Evolutionary conservation across 2,113 vertebrate genomes (phyloP).

Genomic region (Hiodon tergisus): DNA sequence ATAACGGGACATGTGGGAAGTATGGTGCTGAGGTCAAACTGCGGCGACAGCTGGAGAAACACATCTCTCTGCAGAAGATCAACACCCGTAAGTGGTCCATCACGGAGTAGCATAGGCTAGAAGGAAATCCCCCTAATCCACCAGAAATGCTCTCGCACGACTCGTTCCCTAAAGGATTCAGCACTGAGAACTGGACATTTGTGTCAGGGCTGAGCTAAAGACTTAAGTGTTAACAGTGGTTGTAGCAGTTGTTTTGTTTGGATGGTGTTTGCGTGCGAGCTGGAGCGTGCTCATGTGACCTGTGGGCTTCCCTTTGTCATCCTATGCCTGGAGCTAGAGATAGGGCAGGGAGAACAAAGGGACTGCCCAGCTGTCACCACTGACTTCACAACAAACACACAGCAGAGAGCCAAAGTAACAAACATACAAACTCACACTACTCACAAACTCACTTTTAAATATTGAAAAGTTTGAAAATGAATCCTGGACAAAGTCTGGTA

Average conservation of each 20-base stretch:
- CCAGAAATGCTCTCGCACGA: not conserved
- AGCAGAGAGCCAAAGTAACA: not conserved
- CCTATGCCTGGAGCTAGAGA: constrained; percentile 91
- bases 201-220: no score
- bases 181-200: no score
- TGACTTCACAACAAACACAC: constrained; percentile 51
- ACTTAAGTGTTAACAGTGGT: no score
- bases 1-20: constrained; percentile 90
- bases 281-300: constrained; percentile 59
- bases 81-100: constrained; percentile 80
- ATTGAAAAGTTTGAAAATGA: no score
- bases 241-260: no score
- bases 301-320: constrained; percentile 99
- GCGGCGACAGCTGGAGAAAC: constrained; percentile 88
- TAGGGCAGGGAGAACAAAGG: constrained; percentile 98
- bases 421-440: not conserved
- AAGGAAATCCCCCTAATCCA: not conserved
- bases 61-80: constrained; percentile 97
- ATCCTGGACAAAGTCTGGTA: no score
- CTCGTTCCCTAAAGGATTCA: no score
- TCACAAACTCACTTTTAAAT: no score
- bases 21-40: constrained; percentile 92
- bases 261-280: no score
- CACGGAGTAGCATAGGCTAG: not conserved
- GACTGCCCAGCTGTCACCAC: constrained; percentile 86